Evolutionary conservation across 2,888 invertebrate genomes (phyloP).

Genomic region (Osmoderma eremita): DNA sequence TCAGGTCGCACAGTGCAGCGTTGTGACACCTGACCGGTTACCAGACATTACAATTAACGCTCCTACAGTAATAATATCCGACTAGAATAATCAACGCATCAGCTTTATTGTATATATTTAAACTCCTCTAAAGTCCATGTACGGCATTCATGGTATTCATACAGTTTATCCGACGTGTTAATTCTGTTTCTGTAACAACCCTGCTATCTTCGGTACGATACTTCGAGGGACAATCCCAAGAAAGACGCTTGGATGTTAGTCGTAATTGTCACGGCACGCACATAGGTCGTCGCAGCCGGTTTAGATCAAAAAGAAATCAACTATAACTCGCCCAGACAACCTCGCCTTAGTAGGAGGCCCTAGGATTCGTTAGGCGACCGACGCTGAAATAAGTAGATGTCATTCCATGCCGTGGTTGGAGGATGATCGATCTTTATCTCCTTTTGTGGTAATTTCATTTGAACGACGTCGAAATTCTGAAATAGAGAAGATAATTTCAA

Average conservation of each 20-base stretch:
- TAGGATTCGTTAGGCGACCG: no score
- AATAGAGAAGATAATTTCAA: no score
- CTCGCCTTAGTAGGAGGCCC: no score
- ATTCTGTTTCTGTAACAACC: not conserved
- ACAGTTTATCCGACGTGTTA: constrained; percentile 9
- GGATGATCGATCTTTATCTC: no score
- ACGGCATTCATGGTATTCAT: not conserved
- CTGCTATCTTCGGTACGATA: not conserved
- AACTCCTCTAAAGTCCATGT: not conserved
- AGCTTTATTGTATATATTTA: no score
- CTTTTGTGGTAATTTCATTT: no score
- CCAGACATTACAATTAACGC: constrained; percentile 1
- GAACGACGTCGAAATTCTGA: no score
- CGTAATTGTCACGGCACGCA: not conserved
- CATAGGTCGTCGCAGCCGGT: not conserved
- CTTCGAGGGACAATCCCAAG: not conserved
- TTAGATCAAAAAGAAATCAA: constrained; percentile 8
- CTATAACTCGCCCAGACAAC: not conserved
- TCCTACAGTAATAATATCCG: constrained; percentile 3
- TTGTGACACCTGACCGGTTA: not conserved
- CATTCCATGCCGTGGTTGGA: no score
- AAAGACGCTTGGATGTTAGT: not conserved
- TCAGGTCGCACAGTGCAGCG: not conserved
- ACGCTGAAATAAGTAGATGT: no score
- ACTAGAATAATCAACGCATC: no score